These are phyloP conservation scores for Panagrolaimus sp. DNA, from an alignment of 1,140 invertebrate species.

Conservation along the genomic window DNA sequence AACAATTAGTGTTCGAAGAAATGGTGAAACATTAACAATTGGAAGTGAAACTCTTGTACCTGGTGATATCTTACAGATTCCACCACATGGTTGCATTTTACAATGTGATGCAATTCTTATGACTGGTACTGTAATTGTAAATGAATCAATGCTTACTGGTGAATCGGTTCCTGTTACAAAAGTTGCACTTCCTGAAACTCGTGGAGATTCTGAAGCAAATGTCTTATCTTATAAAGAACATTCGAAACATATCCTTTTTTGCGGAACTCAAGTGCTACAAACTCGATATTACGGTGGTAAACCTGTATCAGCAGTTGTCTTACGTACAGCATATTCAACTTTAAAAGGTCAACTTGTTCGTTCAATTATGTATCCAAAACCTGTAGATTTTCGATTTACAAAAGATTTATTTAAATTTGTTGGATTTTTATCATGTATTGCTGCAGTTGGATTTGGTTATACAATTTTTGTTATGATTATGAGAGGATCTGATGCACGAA, in stretches of 20 bases:
- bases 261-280: slow-evolving; percentile 89
- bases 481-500: slow-evolving; percentile 46
- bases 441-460: slow-evolving; percentile 73
- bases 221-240: slow-evolving; percentile 67
- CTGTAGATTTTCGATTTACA: slow-evolving; percentile 83
- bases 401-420: slow-evolving; percentile 84
- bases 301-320: slow-evolving; percentile 65
- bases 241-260: slow-evolving; percentile 79
- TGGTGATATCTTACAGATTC: slow-evolving; percentile 80
- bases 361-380: slow-evolving; percentile 83
- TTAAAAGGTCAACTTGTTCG: slow-evolving; percentile 81
- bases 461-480: slow-evolving; percentile 75
- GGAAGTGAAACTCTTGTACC: slow-evolving; percentile 73
- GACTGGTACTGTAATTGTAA: slow-evolving; percentile 79
- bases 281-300: slow-evolving; percentile 80
- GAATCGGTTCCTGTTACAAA: slow-evolving; percentile 64
- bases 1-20: slow-evolving; percentile 38
- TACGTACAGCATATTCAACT: slow-evolving; percentile 74
- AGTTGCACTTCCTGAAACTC: slow-evolving; percentile 67
- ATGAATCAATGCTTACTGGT: slow-evolving; percentile 59
- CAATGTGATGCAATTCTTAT: slow-evolving; percentile 82
- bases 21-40: slow-evolving; percentile 72
- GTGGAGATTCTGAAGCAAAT: slow-evolving; percentile 61
- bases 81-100: slow-evolving; percentile 75
- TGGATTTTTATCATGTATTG: slow-evolving; percentile 71